Evolutionary conservation across 2,797 vertebrate genomes (phyloP).

Genomic region (Tarsius wallacei): DNA sequence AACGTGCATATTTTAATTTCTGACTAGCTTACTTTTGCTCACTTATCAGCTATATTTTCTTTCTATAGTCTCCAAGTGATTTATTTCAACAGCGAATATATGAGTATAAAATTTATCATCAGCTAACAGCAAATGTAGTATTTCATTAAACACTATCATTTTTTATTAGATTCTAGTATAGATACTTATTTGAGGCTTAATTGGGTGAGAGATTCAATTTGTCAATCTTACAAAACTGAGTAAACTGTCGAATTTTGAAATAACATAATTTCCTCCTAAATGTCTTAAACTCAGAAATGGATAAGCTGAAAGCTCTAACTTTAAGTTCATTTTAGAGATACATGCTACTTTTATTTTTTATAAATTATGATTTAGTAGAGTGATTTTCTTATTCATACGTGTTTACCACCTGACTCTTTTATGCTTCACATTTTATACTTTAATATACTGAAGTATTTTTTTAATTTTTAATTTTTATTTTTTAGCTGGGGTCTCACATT

Average conservation of each 20-base stretch:
- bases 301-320: not conserved
- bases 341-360: not conserved
- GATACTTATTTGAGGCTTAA: not conserved
- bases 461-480: not conserved
- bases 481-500: too few species aligned
- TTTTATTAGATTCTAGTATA: slow-evolving; percentile 17
- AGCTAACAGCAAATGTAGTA: slow-evolving; percentile 15
- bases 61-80: not conserved
- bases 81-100: not conserved
- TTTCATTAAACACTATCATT: slow-evolving; percentile 15
- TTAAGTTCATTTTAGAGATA: not conserved
- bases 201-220: not conserved
- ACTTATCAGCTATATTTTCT: not conserved
- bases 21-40: not conserved
- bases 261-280: slow-evolving; percentile 1
- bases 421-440: not conserved
- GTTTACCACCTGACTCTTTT: not conserved
- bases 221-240: not conserved
- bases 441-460: not conserved
- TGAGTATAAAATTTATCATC: not conserved
- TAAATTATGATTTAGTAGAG: not conserved
- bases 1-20: not conserved
- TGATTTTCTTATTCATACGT: not conserved
- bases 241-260: not conserved
- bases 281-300: not conserved